Conservation (phyloP, 2,113 vertebrate species). For the Sander lucioperca region DNA sequence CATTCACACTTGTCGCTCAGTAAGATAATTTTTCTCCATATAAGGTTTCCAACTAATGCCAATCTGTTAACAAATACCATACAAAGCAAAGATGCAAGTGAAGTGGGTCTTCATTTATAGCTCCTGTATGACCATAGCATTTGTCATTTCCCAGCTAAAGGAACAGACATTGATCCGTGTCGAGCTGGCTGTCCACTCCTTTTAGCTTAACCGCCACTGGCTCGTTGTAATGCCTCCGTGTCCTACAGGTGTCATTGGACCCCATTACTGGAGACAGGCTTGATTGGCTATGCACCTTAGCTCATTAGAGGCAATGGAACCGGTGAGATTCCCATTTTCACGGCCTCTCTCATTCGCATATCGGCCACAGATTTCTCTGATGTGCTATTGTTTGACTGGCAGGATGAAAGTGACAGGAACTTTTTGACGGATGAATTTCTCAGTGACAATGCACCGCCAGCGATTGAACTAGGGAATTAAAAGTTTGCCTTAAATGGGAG, state of each 20-base stretch:
- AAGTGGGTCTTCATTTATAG: constrained; percentile 27
- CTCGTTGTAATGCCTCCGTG: constrained; percentile 36
- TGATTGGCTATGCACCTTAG: constrained; percentile 51
- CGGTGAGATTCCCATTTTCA: constrained; percentile 53
- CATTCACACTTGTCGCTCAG: background rate
- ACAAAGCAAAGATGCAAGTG: background rate
- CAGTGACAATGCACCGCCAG: background rate
- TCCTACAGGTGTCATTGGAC: constrained; percentile 70
- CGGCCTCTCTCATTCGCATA: constrained; percentile 35
- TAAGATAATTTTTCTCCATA: background rate
- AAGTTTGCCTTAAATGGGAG: background rate
- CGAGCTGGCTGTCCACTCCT: constrained; percentile 40
- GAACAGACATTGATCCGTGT: constrained; percentile 48
- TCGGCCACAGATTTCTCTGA: constrained; percentile 31
- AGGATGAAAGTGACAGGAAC: constrained; percentile 19
- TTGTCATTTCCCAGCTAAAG: constrained; percentile 38
- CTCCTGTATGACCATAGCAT: constrained; percentile 16
- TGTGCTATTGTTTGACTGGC: constrained; percentile 23
- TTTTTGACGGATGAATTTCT: background rate
- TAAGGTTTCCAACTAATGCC: background rate
- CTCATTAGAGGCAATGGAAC: constrained; percentile 58
- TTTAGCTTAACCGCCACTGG: constrained; percentile 30
- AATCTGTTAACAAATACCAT: background rate
- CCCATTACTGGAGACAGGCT: constrained; percentile 39
- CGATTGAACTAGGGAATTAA: background rate